phyloP scores from a whole-genome alignment of 2,797 vertebrate genomes.

The Semaprochilodus insignis region DNA sequence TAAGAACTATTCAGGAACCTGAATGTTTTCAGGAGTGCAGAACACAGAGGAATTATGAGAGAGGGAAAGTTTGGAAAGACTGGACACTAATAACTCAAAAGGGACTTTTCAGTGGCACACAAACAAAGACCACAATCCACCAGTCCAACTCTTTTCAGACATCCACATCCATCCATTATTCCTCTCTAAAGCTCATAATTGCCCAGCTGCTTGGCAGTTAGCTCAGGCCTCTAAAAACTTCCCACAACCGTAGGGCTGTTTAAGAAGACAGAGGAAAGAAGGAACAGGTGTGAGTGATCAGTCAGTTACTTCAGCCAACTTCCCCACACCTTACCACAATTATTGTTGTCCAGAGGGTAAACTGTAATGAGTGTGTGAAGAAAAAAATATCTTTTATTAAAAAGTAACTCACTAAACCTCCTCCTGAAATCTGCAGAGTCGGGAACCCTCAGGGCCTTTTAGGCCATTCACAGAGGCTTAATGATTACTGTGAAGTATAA shows the following conservation, averaged over 20 bases:
- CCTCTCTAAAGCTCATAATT: background rate
- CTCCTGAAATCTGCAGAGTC: background rate
- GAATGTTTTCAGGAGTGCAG: background rate
- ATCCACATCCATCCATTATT: too few species aligned
- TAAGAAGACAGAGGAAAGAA: background rate
- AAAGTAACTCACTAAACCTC: background rate
- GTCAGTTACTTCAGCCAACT: background rate
- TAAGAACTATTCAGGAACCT: background rate
- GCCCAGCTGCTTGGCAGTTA: background rate
- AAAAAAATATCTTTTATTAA: background rate
- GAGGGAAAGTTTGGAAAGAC: background rate
- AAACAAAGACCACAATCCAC: background rate
- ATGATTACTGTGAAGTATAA: too few species aligned
- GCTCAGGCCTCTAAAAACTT: constrained; percentile 2
- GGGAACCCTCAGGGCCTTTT: too few species aligned
- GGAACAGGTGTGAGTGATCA: constrained; percentile 18
- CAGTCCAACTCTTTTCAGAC: background rate
- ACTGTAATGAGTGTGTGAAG: background rate
- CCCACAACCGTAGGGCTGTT: background rate
- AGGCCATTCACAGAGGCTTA: too few species aligned
- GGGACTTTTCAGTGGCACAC: background rate
- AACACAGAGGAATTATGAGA: background rate
- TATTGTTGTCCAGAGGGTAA: background rate
- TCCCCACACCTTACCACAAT: background rate
- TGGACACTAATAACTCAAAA: background rate